Percentiles rank a stretch among this genome's conserved stretches.
These are phyloP conservation scores for Pangasius sanitwongsei DNA, from an alignment of 2,797 vertebrate genomes.

Conservation along the genomic window DNA sequence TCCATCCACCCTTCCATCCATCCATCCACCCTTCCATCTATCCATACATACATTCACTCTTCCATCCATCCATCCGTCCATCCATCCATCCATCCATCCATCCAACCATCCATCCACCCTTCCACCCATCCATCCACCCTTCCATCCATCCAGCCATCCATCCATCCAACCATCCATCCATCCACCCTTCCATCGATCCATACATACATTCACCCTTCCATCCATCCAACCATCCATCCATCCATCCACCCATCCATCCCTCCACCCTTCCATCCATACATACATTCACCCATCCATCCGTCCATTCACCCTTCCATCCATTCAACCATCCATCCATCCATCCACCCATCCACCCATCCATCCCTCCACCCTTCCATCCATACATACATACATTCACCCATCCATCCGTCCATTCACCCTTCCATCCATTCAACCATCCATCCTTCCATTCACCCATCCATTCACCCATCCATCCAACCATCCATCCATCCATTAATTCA, in stretches of 20 bases:
- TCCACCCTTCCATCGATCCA: background rate
- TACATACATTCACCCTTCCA: background rate
- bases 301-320: background rate
- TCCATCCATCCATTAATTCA: too few species aligned
- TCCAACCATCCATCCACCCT: accelerated
- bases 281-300: background rate
- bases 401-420: background rate
- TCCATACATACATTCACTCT: accelerated
- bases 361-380: background rate
- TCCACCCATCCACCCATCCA: too few species aligned
- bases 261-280: too few species aligned
- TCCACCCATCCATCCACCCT: too few species aligned
- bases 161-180: background rate
- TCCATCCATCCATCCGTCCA: background rate
- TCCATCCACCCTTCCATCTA: background rate
- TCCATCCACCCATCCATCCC: too few species aligned
- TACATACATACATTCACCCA: background rate
- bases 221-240: background rate
- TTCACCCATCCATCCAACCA: accelerated
- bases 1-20: background rate
- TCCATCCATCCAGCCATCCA: background rate
- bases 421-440: background rate
- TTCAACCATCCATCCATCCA: background rate
- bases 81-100: background rate
- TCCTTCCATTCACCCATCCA: background rate